Evolutionary conservation across 2,888 invertebrate species (phyloP).

Genomic region (Papilio protenor): DNA sequence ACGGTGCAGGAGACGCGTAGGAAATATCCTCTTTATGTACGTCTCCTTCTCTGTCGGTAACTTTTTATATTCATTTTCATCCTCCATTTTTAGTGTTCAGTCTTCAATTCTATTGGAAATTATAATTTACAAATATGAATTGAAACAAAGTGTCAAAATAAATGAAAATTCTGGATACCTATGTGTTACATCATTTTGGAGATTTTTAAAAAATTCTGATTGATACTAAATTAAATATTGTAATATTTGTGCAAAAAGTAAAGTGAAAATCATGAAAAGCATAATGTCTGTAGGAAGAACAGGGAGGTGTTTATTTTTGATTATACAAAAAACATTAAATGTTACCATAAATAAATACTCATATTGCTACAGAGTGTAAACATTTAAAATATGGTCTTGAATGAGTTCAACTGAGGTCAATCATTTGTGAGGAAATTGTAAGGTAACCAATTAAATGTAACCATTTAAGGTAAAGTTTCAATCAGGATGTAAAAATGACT

Average conservation of each 20-base stretch:
- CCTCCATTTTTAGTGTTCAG: conserved; percentile 86
- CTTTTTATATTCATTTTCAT: conserved; percentile 94
- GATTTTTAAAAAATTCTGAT: no score
- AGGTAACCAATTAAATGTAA: conserved; percentile 1
- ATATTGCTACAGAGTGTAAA: neutral
- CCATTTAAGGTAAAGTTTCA: conserved; percentile 35
- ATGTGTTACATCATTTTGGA: no score
- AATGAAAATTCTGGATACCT: no score
- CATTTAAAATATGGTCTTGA: conserved; percentile 24
- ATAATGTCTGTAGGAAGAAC: no score
- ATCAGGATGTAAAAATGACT: conserved; percentile 43
- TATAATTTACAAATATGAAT: neutral
- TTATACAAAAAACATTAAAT: neutral
- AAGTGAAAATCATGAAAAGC: no score
- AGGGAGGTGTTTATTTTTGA: no score
- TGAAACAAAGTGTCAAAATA: no score
- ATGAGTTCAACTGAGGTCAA: conserved; percentile 25
- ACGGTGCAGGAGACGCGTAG: no score
- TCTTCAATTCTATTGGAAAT: conserved; percentile 50
- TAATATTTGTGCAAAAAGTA: no score
- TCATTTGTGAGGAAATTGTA: conserved; percentile 3
- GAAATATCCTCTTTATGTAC: no score
- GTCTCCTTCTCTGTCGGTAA: conserved; percentile 87
- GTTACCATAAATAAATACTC: neutral
- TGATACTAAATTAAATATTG: no score